Evolutionary conservation across 2,113 vertebrate genomes (phyloP).

Genomic region (Furnarius figulus): DNA sequence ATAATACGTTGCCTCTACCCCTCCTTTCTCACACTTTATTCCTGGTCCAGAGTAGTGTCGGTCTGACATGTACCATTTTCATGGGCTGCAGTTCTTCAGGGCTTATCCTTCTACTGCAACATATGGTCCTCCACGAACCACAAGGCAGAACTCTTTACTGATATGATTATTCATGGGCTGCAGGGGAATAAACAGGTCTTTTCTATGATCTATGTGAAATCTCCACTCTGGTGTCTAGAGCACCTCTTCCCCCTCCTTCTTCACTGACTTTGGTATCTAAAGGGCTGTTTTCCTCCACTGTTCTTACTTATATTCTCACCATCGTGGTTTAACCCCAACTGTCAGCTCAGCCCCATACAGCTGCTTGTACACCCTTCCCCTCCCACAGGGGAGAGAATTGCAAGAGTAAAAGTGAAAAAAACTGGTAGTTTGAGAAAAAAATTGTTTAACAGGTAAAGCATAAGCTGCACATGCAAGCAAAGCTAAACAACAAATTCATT

Average conservation of each 20-base stretch:
- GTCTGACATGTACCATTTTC: not conserved
- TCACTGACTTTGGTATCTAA: not conserved
- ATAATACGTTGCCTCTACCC: not conserved
- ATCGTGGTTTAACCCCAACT: not conserved
- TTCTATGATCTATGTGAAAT: not conserved
- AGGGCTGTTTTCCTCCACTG: not conserved
- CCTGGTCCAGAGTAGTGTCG: not conserved
- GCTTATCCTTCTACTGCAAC: not conserved
- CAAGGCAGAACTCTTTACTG: not conserved
- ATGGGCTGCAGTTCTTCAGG: not conserved
- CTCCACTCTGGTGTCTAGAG: not conserved
- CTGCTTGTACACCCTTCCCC: not conserved
- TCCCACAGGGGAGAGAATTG: not conserved
- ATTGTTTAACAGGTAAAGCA: not conserved
- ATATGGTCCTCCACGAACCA: fast-evolving
- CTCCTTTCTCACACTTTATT: not conserved
- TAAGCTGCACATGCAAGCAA: not conserved
- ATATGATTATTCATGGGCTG: not conserved
- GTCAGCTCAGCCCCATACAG: not conserved
- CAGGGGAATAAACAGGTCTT: not conserved
- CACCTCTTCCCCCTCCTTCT: not conserved
- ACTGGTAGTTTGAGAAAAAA: not conserved
- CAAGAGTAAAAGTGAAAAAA: not conserved
- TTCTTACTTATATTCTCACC: not conserved
- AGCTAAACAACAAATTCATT: not conserved